These are phyloP conservation scores for Macaca mulatta DNA, from an alignment of 2,113 vertebrate genomes.

Conservation along the genomic window DNA sequence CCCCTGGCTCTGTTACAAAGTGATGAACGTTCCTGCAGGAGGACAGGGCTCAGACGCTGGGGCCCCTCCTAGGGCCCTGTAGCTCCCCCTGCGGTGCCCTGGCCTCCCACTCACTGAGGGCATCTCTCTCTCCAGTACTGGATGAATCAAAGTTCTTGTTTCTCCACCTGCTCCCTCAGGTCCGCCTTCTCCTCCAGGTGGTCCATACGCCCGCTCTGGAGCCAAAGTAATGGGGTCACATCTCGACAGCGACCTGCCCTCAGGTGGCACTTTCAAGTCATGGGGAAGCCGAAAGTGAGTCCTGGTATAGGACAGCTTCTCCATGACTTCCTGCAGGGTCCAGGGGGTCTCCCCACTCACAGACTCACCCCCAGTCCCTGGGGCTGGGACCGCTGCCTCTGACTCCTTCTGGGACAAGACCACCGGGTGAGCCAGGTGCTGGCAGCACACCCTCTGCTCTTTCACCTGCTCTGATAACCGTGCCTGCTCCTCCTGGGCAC, in stretches of 20 bases:
- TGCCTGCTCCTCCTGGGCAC: conserved; percentile 88
- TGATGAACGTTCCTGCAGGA: conserved; percentile 85
- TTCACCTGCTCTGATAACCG: conserved; percentile 82
- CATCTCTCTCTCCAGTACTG: conserved; percentile 97
- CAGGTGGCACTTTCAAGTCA: too few relatives aligned
- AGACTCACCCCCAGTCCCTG: conserved; percentile 41
- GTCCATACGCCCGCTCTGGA: conserved; percentile 79
- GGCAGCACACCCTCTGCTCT: conserved; percentile 88
- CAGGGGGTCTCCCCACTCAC: conserved; percentile 87
- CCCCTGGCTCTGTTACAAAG: conserved; percentile 81
- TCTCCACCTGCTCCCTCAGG: conserved; percentile 93
- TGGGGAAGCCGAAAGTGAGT: too few relatives aligned
- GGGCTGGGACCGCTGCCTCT: neutral
- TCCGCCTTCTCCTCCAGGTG: conserved; percentile 95
- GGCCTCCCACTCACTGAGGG: conserved; percentile 88
- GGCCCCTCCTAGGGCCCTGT: accelerated
- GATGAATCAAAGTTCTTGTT: conserved; percentile 96
- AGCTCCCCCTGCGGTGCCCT: accelerated
- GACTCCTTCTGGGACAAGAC: conserved; percentile 81
- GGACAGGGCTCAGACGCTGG: neutral
- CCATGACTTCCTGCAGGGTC: too few relatives aligned
- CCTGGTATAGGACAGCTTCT: too few relatives aligned
- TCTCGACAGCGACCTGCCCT: neutral
- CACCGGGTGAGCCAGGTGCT: conserved; percentile 83
- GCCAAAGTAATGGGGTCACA: neutral